phyloP scores from a whole-genome alignment of 2,888 invertebrate genomes.

The Pelosia muscerda region DNA sequence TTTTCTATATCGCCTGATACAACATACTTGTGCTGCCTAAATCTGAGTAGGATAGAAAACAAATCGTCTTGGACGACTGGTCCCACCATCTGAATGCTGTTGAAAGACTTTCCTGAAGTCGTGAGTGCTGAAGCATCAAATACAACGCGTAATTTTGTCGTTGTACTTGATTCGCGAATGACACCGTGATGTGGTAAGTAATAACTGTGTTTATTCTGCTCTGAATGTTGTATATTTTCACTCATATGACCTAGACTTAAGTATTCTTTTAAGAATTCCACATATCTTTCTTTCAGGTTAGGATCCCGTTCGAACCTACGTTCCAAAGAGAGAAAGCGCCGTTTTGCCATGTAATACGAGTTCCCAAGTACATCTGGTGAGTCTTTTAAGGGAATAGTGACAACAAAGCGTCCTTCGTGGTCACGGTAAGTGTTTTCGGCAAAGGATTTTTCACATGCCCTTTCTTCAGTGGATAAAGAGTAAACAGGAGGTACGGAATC shows the following conservation, averaged over 20 bases:
- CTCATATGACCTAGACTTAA: constrained; percentile 24
- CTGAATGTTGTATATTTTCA: not conserved
- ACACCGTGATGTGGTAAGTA: constrained; percentile 44
- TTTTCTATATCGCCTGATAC: not conserved
- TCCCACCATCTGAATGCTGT: constrained; percentile 41
- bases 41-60: constrained; percentile 30
- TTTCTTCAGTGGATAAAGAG: constrained; percentile 29
- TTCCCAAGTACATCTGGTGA: constrained; percentile 35
- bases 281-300: constrained; percentile 17
- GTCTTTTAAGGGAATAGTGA: constrained; percentile 39
- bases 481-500: constrained; percentile 34
- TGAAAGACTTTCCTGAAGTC: constrained; percentile 20
- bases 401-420: constrained; percentile 36
- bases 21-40: not conserved
- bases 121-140: constrained; percentile 19
- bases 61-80: constrained; percentile 44
- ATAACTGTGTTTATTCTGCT: not conserved
- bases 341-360: constrained; percentile 40
- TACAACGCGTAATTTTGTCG: constrained; percentile 35
- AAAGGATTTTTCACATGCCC: constrained; percentile 21
- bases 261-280: constrained; percentile 21
- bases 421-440: constrained; percentile 25
- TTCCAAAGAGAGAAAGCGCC: constrained; percentile 37
- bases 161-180: constrained; percentile 32
- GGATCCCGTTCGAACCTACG: constrained; percentile 14